Percentiles rank a stretch among this genome's conserved stretches.
Evolutionary conservation across 2,113 vertebrate species (phyloP).

Genomic region (Nyctereutes procyonoides): DNA sequence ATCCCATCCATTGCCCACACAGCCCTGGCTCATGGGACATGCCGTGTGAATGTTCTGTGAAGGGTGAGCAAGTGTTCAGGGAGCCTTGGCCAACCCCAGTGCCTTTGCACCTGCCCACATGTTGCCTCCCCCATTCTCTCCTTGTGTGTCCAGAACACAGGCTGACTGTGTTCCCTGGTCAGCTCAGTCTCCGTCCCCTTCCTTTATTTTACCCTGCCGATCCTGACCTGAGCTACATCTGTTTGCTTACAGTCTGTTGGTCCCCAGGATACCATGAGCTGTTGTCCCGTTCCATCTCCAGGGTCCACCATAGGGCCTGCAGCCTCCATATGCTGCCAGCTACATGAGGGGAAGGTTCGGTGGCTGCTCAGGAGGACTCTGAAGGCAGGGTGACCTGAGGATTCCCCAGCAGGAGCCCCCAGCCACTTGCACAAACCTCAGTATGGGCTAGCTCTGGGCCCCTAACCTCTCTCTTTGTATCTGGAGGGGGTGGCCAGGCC

Average conservation of each 20-base stretch:
- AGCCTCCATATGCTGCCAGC: background rate
- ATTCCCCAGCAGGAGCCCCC: background rate
- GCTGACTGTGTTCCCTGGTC: background rate
- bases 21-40: background rate
- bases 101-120: background rate
- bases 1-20: background rate
- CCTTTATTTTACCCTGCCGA: background rate
- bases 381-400: background rate
- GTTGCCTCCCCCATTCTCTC: background rate
- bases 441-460: background rate
- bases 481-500: background rate
- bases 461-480: background rate
- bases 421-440: background rate
- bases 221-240: fast-evolving
- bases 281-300: background rate
- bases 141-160: background rate
- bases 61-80: fast-evolving
- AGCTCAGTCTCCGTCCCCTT: fast-evolving
- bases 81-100: fast-evolving
- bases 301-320: fast-evolving
- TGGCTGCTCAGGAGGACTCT: background rate
- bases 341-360: background rate
- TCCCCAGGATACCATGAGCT: background rate
- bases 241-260: too few relatives aligned
- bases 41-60: fast-evolving